Evolutionary conservation across 1,140 invertebrate genomes (phyloP).

Genomic region (Heliconius hermathena): DNA sequence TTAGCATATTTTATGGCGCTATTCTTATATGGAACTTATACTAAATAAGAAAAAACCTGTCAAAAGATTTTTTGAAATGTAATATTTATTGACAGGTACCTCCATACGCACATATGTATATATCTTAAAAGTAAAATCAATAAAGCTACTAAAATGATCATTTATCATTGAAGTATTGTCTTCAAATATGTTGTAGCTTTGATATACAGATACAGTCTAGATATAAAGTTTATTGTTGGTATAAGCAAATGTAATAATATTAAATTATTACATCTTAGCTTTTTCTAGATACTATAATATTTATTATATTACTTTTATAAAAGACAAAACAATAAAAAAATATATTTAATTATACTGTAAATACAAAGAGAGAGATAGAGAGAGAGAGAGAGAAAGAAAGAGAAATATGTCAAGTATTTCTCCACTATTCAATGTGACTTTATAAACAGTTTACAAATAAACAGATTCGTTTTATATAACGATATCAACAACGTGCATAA

Average conservation of each 20-base stretch:
- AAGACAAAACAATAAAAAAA: background rate
- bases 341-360: background rate
- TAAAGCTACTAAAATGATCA: background rate
- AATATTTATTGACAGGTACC: no score
- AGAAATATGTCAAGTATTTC: no score
- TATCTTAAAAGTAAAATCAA: background rate
- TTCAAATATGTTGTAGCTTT: no score
- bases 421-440: background rate
- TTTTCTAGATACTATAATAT: background rate
- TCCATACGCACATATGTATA: background rate
- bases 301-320: background rate
- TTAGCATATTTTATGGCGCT: conserved; percentile 25
- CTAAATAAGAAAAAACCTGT: conserved; percentile 15
- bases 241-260: no score
- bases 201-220: no score
- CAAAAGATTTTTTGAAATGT: background rate
- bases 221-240: no score
- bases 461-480: background rate
- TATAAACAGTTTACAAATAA: background rate
- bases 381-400: no score
- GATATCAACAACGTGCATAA: conserved; percentile 12
- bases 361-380: no score
- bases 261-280: background rate
- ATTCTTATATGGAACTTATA: conserved; percentile 17
- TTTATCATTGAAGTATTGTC: background rate